Evolutionary conservation across 2,113 vertebrate species (phyloP).

Genomic region (Prietella phreatophila): DNA sequence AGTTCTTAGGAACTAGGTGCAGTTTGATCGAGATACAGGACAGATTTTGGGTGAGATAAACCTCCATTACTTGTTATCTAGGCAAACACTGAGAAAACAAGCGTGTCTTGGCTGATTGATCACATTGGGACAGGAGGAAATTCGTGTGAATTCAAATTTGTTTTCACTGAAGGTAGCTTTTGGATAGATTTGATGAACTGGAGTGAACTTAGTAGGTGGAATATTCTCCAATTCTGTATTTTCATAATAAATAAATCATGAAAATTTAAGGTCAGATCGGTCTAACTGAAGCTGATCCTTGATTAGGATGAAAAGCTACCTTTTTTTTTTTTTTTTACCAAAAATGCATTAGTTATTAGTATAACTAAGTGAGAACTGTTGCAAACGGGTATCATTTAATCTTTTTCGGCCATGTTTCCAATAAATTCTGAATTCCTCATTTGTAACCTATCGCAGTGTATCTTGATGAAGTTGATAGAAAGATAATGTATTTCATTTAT

Average conservation of each 20-base stretch:
- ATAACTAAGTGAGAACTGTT: background rate
- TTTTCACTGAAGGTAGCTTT: background rate
- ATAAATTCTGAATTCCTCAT: background rate
- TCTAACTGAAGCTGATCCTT: background rate
- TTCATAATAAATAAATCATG: background rate
- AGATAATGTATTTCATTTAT: background rate
- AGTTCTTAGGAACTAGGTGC: background rate
- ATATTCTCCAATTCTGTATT: background rate
- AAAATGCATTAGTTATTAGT: background rate
- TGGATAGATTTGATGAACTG: background rate
- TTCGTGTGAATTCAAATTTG: background rate
- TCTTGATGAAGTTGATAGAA: background rate
- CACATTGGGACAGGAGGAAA: background rate
- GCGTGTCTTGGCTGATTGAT: background rate
- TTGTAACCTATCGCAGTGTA: background rate
- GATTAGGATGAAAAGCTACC: background rate
- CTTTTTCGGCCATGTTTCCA: background rate
- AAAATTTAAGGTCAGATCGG: background rate
- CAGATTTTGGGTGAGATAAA: background rate
- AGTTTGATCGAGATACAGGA: background rate
- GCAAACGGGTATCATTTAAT: background rate
- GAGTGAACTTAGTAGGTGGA: background rate
- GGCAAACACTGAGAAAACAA: background rate
- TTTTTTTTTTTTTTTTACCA: no score
- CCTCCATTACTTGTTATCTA: background rate